These are phyloP conservation scores for Tringa solitaria DNA, from an alignment of 2,113 vertebrate genomes.

Conservation along the genomic window DNA sequence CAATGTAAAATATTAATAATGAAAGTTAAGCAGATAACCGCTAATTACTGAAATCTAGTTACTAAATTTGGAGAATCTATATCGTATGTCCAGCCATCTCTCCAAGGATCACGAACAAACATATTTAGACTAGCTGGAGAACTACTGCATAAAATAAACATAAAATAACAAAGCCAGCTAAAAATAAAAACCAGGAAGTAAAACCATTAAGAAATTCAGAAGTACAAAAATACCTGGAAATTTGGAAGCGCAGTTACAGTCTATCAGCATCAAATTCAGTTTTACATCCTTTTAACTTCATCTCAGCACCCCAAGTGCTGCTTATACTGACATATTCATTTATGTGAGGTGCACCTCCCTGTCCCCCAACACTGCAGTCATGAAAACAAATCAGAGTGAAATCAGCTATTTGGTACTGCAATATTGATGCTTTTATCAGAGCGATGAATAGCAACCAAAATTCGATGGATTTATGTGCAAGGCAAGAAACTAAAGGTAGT, in stretches of 20 bases:
- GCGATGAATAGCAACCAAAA: neutral
- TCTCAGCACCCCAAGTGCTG: neutral
- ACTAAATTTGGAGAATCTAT: constrained; percentile 24
- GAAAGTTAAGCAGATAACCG: neutral
- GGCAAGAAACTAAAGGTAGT: neutral
- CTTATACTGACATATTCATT: neutral
- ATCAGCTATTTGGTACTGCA: neutral
- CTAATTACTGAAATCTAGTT: neutral
- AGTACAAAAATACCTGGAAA: constrained; percentile 25
- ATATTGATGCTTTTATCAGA: neutral
- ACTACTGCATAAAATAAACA: constrained; percentile 29
- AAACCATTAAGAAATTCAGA: neutral
- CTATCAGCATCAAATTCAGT: neutral
- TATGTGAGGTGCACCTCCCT: neutral
- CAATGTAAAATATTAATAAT: neutral
- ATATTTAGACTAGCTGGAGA: constrained; percentile 16
- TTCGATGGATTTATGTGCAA: neutral
- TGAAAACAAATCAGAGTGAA: neutral
- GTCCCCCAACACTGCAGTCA: rapidly evolving
- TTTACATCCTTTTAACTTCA: neutral
- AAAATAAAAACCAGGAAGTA: constrained; percentile 40
- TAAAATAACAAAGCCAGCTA: constrained; percentile 25
- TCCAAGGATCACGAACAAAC: constrained; percentile 36
- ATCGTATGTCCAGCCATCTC: constrained; percentile 3
- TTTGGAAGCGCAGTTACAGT: neutral